These are phyloP conservation scores for Epicauta chinensis DNA, from an alignment of 1,140 invertebrate species.

Conservation along the genomic window DNA sequence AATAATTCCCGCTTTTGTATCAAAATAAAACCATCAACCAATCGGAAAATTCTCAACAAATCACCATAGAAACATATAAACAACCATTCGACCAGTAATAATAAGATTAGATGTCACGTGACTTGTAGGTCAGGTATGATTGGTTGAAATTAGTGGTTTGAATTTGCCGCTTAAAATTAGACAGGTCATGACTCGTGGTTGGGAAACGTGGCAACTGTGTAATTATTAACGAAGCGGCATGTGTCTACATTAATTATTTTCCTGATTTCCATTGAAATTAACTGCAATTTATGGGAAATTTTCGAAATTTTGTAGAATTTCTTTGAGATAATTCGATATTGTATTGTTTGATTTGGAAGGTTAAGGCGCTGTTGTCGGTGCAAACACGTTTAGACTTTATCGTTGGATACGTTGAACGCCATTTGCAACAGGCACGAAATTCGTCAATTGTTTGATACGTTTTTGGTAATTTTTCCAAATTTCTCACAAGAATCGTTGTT, in stretches of 20 bases:
- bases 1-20: slow-evolving; percentile 8
- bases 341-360: no score
- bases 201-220: slow-evolving; percentile 22
- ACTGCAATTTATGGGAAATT: no score
- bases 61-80: slow-evolving; percentile 27
- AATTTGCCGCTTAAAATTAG: slow-evolving; percentile 24
- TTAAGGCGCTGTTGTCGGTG: neutral
- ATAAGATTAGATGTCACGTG: slow-evolving; percentile 10
- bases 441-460: neutral
- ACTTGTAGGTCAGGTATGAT: slow-evolving; percentile 3
- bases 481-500: no score
- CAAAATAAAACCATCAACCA: slow-evolving; percentile 8
- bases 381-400: neutral
- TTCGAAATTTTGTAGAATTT: no score
- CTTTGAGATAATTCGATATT: no score
- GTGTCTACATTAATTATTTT: neutral
- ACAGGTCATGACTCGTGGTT: neutral
- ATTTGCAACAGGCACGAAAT: neutral
- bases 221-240: neutral
- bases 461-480: no score
- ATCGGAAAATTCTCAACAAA: slow-evolving; percentile 3
- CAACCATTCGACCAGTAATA: slow-evolving; percentile 18
- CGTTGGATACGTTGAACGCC: neutral
- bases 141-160: slow-evolving; percentile 22
- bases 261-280: neutral